A percentile compares a stretch with the other conserved stretches of the same genome.
Conservation (phyloP, 2,888 invertebrate genomes). For the Adelognathus sp. region DNA sequence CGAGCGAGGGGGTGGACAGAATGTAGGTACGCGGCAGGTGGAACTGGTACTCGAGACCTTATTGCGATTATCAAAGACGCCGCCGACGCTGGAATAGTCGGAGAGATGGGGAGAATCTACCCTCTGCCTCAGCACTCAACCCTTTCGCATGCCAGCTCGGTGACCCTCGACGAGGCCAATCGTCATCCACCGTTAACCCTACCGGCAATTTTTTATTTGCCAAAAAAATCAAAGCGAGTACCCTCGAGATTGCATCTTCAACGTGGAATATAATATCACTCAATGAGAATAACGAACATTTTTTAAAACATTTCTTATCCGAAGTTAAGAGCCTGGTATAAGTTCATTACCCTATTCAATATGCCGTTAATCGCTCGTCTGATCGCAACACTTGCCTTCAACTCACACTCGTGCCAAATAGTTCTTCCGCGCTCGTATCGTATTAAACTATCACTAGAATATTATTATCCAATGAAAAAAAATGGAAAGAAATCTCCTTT, state of each 20-base stretch:
- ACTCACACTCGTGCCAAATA: no score
- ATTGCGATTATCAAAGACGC: constrained; percentile 44
- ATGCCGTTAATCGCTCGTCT: no score
- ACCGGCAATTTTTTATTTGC: constrained; percentile 4
- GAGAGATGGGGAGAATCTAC: constrained; percentile 6
- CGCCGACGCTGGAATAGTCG: constrained; percentile 1
- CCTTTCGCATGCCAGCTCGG: not conserved
- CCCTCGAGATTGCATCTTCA: constrained; percentile 4
- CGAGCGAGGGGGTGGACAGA: no score
- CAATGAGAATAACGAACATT: not conserved
- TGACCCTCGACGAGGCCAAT: constrained; percentile 7
- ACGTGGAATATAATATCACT: not conserved
- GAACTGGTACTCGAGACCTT: constrained; percentile 19
- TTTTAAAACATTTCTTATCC: no score
- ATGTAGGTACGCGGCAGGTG: constrained; percentile 10
- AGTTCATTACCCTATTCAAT: no score
- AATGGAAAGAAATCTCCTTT: not conserved
- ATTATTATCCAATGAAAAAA: no score
- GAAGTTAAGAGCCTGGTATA: no score
- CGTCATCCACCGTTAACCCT: not conserved
- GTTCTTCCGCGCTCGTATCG: no score
- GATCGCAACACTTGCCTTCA: no score
- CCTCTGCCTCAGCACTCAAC: not conserved
- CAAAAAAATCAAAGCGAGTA: constrained; percentile 12
- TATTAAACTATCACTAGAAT: no score